phyloP scores from a whole-genome alignment of 1,140 invertebrate genomes.

The Cherax destructor region DNA sequence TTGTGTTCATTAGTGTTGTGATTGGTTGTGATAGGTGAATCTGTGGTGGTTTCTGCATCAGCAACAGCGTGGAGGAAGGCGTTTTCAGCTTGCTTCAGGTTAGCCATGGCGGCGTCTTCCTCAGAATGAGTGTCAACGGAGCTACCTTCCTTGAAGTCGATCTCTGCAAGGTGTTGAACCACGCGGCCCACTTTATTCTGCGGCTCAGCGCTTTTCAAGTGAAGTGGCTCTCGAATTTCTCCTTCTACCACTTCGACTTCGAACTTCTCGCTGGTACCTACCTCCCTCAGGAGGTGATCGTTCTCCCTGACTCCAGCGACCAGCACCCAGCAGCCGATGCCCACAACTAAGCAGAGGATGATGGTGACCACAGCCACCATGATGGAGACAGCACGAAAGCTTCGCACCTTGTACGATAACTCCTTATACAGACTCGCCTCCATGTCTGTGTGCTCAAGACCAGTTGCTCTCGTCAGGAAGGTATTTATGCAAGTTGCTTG shows the following conservation, averaged over 20 bases:
- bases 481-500: background rate
- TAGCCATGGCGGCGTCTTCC: slow-evolving; percentile 15
- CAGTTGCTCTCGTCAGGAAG: background rate
- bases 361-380: slow-evolving; percentile 66
- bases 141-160: slow-evolving; percentile 52
- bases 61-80: background rate
- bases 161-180: slow-evolving; percentile 60
- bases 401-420: slow-evolving; percentile 57
- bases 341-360: slow-evolving; percentile 67
- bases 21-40: background rate
- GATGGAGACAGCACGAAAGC: slow-evolving; percentile 56
- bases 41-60: background rate
- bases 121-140: background rate
- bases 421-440: slow-evolving; percentile 69
- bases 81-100: slow-evolving; percentile 16
- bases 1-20: background rate
- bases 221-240: slow-evolving; percentile 45
- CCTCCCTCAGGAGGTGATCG: slow-evolving; percentile 41
- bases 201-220: slow-evolving; percentile 13
- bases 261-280: slow-evolving; percentile 33
- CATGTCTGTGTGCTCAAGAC: slow-evolving; percentile 18
- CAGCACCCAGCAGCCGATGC: slow-evolving; percentile 69
- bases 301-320: slow-evolving; percentile 65
- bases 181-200: slow-evolving; percentile 61
- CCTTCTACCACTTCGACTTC: slow-evolving; percentile 57